Conservation (phyloP, 1,140 invertebrate species). For the Drosophila littoralis region DNA sequence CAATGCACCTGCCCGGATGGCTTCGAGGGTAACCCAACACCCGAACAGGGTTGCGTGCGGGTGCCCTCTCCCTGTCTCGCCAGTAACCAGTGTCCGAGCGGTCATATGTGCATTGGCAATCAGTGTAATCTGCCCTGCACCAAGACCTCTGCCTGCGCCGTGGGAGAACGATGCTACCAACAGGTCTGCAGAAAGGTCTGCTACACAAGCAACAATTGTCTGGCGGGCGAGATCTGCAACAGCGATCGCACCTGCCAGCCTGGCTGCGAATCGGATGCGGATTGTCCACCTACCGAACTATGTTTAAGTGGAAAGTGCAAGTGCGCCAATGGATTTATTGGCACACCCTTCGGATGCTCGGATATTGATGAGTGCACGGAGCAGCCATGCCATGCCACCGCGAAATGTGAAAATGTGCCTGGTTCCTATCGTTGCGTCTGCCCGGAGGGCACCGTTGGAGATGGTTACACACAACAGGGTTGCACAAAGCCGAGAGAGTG, state of each 20-base stretch:
- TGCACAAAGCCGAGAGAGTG: constrained; percentile 91
- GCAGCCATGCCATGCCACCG: constrained; percentile 91
- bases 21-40: constrained; percentile 94
- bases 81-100: constrained; percentile 88
- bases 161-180: constrained; percentile 92
- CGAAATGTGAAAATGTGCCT: constrained; percentile 91
- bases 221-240: constrained; percentile 94
- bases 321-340: constrained; percentile 89
- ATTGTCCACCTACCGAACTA: constrained; percentile 92
- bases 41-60: constrained; percentile 94
- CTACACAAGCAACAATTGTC: constrained; percentile 94
- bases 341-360: constrained; percentile 88
- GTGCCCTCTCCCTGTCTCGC: constrained; percentile 88
- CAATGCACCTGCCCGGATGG: constrained; percentile 92
- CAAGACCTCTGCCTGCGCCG: constrained; percentile 89
- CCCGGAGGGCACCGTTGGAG: constrained; percentile 90
- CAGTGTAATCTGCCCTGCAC: constrained; percentile 91
- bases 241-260: constrained; percentile 90
- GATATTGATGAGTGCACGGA: constrained; percentile 92
- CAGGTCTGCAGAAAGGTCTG: constrained; percentile 93
- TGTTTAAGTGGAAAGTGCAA: constrained; percentile 92
- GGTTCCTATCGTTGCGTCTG: constrained; percentile 93
- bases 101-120: constrained; percentile 90
- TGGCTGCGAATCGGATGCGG: constrained; percentile 92
- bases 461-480: constrained; percentile 89